Base-by-base conservation (phyloP, 2,888 invertebrate genomes). In the Sipunculus nudus region DNA sequence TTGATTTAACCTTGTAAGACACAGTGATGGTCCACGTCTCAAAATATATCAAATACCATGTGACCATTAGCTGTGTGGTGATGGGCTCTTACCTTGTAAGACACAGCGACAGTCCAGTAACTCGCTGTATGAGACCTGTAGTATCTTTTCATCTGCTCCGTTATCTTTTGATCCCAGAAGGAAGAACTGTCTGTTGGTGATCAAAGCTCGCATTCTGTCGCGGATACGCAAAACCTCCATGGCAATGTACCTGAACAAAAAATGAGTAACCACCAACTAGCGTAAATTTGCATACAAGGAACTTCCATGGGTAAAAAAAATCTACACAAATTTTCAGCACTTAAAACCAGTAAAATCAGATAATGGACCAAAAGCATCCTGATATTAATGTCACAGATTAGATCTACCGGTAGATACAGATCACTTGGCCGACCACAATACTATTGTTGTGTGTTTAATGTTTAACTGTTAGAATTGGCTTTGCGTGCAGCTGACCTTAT, bases 141-240 rank as follows among this genome's bases (percentile, higher is more conserved):
- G 70, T n/a, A 83, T 77, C 32, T 82, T 68, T 54, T 76, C 78
- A 38, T 78, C 77, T 16, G 73, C 59, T 32, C 73, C 69, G 3
- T 75, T 69, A 3, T 72, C 65, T 3, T 75, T 74, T 40, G 74
- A 88, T 8, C 89, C 89, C 75, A 92, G 88, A 73, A 92, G 90
- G 69, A 92, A 88, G 58, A 93, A 88, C 75, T 88, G 87, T 70
- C 89, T 86, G 78, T 89, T 91, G 40, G 92, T 91, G 46, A 93
- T 89, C 68, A 94, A 88, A 70, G 91, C 91, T 75, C 91, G 88
- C 73, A 94, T 87, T n/a, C 67, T 69, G 84, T 94, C 93, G 82
- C 92, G 92, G 52, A 90, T 87, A 62, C 91, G 88, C 68, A 93
- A 85, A 72, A 89, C 87, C 80, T 94, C 93, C 83, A 92, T 92